Evolutionary conservation across 2,888 invertebrate species (phyloP).

Genomic region (Timema cristinae): DNA sequence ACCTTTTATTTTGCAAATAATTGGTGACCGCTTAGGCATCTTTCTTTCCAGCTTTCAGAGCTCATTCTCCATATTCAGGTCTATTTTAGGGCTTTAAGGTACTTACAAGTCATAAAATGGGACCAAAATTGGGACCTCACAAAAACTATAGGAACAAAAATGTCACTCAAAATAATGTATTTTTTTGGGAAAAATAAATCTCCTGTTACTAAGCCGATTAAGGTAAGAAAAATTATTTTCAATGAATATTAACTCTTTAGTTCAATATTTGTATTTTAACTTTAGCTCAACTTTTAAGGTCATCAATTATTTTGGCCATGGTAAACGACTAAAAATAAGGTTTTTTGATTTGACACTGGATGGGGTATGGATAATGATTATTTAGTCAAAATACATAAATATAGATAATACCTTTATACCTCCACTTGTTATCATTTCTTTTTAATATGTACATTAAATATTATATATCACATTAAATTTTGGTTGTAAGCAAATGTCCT

Average conservation of each 20-base stretch:
- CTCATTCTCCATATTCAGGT: no score
- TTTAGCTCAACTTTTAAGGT: neutral
- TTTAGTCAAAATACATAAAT: neutral
- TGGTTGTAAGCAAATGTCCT: no score
- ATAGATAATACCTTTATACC: neutral
- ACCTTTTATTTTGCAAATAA: no score
- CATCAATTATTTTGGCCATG: neutral
- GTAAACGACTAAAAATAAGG: neutral
- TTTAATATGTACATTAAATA: no score
- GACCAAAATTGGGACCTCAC: no score
- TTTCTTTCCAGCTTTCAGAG: no score
- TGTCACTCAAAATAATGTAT: conserved; percentile 7
- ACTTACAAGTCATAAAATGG: no score
- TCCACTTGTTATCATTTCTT: no score
- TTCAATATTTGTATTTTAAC: conserved; percentile 1
- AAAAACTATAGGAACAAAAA: neutral
- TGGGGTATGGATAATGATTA: neutral
- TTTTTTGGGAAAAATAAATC: neutral
- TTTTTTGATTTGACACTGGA: neutral
- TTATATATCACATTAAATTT: no score
- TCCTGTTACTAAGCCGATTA: neutral
- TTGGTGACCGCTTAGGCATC: no score
- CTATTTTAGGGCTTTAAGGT: no score
- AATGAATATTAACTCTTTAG: neutral
- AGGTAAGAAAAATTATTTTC: neutral